These are phyloP conservation scores for Diabrotica undecimpunctata DNA, from an alignment of 1,140 invertebrate species.

Conservation along the genomic window DNA sequence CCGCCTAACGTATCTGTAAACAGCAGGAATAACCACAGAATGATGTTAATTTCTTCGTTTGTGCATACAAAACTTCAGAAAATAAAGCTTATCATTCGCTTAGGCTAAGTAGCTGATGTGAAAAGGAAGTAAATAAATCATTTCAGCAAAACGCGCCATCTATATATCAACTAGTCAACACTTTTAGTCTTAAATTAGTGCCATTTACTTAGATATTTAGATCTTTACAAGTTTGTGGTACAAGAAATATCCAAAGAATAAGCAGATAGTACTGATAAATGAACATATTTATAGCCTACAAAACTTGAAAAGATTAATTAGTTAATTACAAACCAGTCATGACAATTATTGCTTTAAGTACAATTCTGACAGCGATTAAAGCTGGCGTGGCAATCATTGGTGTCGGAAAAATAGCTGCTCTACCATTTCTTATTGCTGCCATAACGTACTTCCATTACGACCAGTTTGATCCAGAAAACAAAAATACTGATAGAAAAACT, in stretches of 20 bases:
- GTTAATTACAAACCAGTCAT: constrained; percentile 6
- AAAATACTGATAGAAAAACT: constrained; percentile 57
- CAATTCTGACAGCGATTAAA: constrained; percentile 57
- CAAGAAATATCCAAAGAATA: too few relatives aligned
- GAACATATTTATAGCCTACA: too few relatives aligned
- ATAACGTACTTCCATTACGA: constrained; percentile 84
- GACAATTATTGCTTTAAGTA: constrained; percentile 27
- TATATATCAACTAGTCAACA: too few relatives aligned
- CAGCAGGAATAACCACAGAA: too few relatives aligned
- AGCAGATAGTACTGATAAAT: too few relatives aligned
- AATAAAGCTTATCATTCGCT: not conserved
- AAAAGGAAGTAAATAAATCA: too few relatives aligned
- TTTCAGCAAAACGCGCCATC: too few relatives aligned
- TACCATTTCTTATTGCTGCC: constrained; percentile 73
- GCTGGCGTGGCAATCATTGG: constrained; percentile 64
- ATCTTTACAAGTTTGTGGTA: too few relatives aligned
- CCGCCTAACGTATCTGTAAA: too few relatives aligned
- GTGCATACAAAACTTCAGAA: not conserved
- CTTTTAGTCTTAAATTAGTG: too few relatives aligned
- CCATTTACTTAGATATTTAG: too few relatives aligned
- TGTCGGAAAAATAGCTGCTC: constrained; percentile 66
- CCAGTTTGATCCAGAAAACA: constrained; percentile 78
- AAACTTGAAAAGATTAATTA: too few relatives aligned
- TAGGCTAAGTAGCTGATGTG: not conserved
- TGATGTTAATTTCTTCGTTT: not conserved